Evolutionary conservation across 2,888 invertebrate genomes (phyloP), one percentile per base, ranked within the genome.

Genomic region (Perizoma affinitatum): DNA sequence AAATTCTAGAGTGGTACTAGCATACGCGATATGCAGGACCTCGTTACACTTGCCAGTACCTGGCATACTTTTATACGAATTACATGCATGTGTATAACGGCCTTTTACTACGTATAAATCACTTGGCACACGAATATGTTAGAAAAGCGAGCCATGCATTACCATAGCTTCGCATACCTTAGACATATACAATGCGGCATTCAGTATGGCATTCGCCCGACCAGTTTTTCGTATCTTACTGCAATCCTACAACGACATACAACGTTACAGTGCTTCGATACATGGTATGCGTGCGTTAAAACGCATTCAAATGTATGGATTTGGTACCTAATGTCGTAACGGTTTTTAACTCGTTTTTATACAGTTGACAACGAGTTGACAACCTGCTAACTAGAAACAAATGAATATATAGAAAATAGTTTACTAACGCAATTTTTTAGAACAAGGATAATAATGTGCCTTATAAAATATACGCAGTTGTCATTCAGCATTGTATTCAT

Each of bases 171-270:
- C 74, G 87, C 90, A 84, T 92, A 95, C 95, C 95, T 95, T 95
- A 83, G 94, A 93, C 83, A 95, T 92, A 92, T 93, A 95, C 84
- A 94, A 86, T 73, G 94, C 94, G 74, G 95, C 94, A 88, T 93
- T 94, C 88, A 93, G 92, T 85, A 95, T 93, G 73, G 93, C 93
- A 91, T 94, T 95, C 83, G 93, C 91, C 84, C 92, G 92, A 80
- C 92, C 93, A 82, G 91, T 90, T 88, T 93, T 93, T 75, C 90
- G 90, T 82, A 93, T 87, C 78, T 90, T 93, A 93, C 94, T 94
- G 89, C 94, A 93, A 68, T 94, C 94, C 94, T 94, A 93, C 73
- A 84, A 89, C 78, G 62, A 84, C 84, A 86, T 76, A 83, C 72
- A 80, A 74, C 66, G 73, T 78, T 76, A 79, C 71, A 72, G 73